Evolutionary conservation across 2,888 invertebrate species (phyloP).

Genomic region (Cotesia congregata): DNA sequence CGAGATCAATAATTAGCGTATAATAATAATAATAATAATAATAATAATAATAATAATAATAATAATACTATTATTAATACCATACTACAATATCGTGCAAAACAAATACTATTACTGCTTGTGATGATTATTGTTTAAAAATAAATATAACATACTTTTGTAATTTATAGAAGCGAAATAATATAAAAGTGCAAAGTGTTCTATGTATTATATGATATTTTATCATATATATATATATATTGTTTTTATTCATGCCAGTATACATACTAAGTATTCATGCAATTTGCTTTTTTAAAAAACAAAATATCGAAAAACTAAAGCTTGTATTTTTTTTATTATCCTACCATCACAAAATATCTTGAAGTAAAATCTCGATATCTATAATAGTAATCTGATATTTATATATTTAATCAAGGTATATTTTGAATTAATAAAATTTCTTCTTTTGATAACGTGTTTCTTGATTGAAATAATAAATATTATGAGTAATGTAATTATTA

Average conservation of each 20-base stretch:
- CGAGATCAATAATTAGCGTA: constrained; percentile 34
- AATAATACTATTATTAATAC: constrained; percentile 24
- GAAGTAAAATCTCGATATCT: constrained; percentile 2
- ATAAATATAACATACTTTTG: constrained; percentile 15
- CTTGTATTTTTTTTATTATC: constrained; percentile 53
- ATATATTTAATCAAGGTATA: background rate
- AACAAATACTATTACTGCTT: constrained; percentile 14
- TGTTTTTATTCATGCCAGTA: constrained; percentile 4
- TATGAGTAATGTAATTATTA: constrained; percentile 33
- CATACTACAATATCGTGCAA: constrained; percentile 45
- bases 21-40: constrained; percentile 28
- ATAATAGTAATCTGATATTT: constrained; percentile 18
- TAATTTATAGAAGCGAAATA: constrained; percentile 13
- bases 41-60: constrained; percentile 34
- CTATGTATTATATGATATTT: constrained; percentile 7
- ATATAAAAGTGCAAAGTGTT: constrained; percentile 20
- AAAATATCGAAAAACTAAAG: constrained; percentile 64
- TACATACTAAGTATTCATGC: constrained; percentile 51
- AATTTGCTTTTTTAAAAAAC: constrained; percentile 39
- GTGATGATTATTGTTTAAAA: constrained; percentile 8
- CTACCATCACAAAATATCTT: constrained; percentile 18
- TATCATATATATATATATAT: constrained; percentile 1
- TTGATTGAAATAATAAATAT: background rate
- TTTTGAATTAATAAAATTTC: background rate
- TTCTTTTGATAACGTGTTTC: background rate